These are phyloP conservation scores for Linnaemya vulpina DNA, from an alignment of 2,888 invertebrate species.

Conservation along the genomic window DNA sequence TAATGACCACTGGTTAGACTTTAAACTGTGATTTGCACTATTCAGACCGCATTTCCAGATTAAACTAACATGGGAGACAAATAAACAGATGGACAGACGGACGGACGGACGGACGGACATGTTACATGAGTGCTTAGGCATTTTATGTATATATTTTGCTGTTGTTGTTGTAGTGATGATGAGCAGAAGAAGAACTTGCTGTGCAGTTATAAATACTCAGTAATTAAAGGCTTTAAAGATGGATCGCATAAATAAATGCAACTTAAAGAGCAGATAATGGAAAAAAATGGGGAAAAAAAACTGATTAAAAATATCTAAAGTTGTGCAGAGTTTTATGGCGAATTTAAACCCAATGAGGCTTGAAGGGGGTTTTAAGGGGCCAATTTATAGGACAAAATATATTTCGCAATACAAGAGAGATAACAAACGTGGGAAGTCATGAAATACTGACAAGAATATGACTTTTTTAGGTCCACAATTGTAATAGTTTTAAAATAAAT, in stretches of 20 bases:
- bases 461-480: no score
- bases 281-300: background rate
- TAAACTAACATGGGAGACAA: conserved; percentile 61
- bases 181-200: conserved; percentile 29
- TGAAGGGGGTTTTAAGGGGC: background rate
- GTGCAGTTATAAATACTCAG: conserved; percentile 69
- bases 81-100: conserved; percentile 20
- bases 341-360: conserved; percentile 36
- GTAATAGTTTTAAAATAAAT: no score
- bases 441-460: background rate
- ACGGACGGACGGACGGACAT: conserved; percentile 17
- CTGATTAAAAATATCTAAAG: conserved; percentile 28
- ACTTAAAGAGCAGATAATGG: conserved; percentile 24
- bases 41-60: conserved; percentile 57
- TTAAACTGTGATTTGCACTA: conserved; percentile 72
- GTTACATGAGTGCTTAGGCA: conserved; percentile 29
- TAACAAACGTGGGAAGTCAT: conserved; percentile 15
- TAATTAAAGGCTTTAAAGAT: conserved; percentile 71
- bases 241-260: conserved; percentile 56
- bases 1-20: conserved; percentile 73
- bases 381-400: background rate
- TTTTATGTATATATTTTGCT: background rate
- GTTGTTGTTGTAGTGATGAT: background rate
- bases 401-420: background rate
- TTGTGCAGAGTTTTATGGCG: conserved; percentile 13